Base-by-base conservation (phyloP, 2,113 vertebrate genomes). In the Mesocricetus auratus region DNA sequence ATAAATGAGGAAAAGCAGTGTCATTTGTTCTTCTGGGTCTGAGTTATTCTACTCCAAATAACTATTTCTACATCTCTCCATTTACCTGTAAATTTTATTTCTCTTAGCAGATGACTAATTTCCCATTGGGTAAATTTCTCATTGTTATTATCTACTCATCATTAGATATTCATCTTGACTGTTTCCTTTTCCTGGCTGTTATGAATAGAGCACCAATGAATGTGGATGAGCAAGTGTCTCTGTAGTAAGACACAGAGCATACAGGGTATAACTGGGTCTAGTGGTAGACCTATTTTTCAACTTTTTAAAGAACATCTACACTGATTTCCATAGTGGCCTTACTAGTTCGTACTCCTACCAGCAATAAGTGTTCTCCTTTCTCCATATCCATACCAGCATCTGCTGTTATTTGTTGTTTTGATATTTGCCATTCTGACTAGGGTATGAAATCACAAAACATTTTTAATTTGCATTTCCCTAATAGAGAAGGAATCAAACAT, bases 401-500 rank as follows among this genome's bases (percentile, higher is more conserved):
- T 39, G 33, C 39, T 66, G 24, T 13, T 71, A 58, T 60, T 62
- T 89, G 77, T 36, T 47, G 24, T 71, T 85, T 86, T 9, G 6
- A 8, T 45, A 64, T 5, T 16, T 74, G 29, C 9, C 36, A 36
- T 92, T 88, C 71, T 87, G n/a, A 85, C 31, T 36, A 22, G 16
- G 58, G 4, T 62, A 39, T 50, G 45, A 29, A 50, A 5, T 74
- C 47, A 89, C 53, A n/a, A 3, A 56, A 21, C 22, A 39, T 12
- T n/a, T 92, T 74, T 75, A 36, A 66, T 68, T 90, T 86, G 33
- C 16, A 73, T 47, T 97, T 96, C 66, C 24, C 17, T 69, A 50
- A 5, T 42, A 42, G 62, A 13, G 47, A 75, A 58, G 69, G 60
- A n/a, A 26, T 1, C 89, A 78, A 81, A 8, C 11, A 45, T 74